These are phyloP conservation scores for Coracias cyanogaster DNA, from an alignment of 2,797 vertebrate species.

Conservation along the genomic window DNA sequence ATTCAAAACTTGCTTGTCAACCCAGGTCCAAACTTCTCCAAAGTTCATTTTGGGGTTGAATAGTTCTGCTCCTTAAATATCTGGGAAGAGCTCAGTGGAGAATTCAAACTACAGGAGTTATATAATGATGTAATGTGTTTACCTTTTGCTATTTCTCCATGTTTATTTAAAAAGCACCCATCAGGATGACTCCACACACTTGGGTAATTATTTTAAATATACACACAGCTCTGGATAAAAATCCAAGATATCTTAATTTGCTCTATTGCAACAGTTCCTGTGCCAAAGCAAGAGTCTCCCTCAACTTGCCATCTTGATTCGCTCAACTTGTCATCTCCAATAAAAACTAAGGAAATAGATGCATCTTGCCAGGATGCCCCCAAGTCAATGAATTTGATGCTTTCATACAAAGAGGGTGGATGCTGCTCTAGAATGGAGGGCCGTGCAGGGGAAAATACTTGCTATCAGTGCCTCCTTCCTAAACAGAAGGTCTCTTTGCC, in stretches of 20 bases:
- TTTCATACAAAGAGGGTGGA: background rate
- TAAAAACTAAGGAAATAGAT: background rate
- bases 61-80: background rate
- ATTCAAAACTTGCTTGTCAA: background rate
- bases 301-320: background rate
- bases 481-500: background rate
- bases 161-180: constrained; percentile 1
- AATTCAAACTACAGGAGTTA: background rate
- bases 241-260: background rate
- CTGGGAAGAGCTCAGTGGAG: background rate
- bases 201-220: constrained; percentile 9
- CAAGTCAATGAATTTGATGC: background rate
- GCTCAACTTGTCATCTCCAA: background rate
- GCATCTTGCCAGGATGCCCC: background rate
- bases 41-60: background rate
- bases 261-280: background rate
- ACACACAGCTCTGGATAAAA: background rate
- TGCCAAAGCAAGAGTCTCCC: background rate
- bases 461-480: background rate
- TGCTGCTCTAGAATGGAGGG: background rate
- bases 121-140: background rate
- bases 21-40: background rate
- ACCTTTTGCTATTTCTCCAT: background rate
- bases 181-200: background rate
- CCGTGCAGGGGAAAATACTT: background rate